A percentile compares a stretch with the other conserved stretches of the same genome.
Evolutionary conservation across 2,888 invertebrate species (phyloP).

Genomic region (Apamea crenata): DNA sequence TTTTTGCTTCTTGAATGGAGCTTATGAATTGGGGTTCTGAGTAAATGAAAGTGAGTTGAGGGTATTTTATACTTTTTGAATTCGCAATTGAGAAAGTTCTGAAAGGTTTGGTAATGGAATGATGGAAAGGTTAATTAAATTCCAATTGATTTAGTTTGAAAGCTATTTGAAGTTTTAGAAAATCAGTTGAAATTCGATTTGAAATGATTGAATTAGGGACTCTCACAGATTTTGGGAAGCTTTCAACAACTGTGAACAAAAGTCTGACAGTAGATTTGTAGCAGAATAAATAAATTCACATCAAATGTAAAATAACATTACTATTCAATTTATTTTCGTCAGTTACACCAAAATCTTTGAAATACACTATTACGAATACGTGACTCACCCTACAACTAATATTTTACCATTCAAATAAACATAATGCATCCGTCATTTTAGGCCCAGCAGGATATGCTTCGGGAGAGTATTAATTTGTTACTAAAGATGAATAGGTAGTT

Average conservation of each 20-base stretch:
- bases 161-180: not conserved
- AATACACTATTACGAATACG: constrained; percentile 37
- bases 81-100: constrained; percentile 15
- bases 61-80: constrained; percentile 16
- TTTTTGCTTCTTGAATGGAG: constrained; percentile 44
- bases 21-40: not conserved
- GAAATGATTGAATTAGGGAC: not conserved
- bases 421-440: constrained; percentile 58
- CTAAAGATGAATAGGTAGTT: constrained; percentile 45
- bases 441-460: constrained; percentile 58
- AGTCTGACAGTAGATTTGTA: not conserved
- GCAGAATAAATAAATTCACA: not conserved
- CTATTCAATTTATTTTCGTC: constrained; percentile 1
- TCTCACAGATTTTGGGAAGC: not conserved
- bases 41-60: constrained; percentile 23
- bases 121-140: constrained; percentile 12
- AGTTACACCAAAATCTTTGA: constrained; percentile 1
- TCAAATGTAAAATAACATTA: not conserved
- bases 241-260: not conserved
- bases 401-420: constrained; percentile 63
- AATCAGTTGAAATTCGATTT: not conserved
- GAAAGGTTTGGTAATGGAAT: constrained; percentile 5
- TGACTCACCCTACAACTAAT: constrained; percentile 55
- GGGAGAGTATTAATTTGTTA: constrained; percentile 61
- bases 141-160: not conserved